Conservation (phyloP, 2,113 vertebrate genomes). For the Scopus umbretta region DNA sequence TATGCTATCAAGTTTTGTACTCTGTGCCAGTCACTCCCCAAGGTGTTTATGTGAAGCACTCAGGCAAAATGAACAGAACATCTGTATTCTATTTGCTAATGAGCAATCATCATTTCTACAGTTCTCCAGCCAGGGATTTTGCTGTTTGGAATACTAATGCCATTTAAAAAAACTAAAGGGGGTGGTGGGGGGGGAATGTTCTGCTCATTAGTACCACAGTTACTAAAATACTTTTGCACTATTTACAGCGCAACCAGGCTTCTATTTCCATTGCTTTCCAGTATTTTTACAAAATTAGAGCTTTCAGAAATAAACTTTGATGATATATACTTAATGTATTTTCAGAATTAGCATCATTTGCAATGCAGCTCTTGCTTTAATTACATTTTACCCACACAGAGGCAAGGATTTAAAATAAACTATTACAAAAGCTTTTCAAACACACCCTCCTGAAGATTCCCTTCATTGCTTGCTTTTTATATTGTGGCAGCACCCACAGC, state of each 20-base stretch:
- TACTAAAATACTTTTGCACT: conserved; percentile 32
- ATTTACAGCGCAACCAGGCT: not conserved
- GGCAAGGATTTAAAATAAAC: not conserved
- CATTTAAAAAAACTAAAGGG: conserved; percentile 31
- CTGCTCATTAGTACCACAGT: conserved; percentile 9
- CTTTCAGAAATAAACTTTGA: conserved; percentile 3
- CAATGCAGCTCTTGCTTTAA: conserved; percentile 3
- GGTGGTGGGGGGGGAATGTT: not conserved
- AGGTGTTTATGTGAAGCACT: conserved; percentile 68
- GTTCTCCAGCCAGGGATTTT: conserved; percentile 71
- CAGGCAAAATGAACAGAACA: conserved; percentile 74
- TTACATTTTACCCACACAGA: not conserved
- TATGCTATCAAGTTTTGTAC: conserved; percentile 39
- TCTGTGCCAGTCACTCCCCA: conserved; percentile 53
- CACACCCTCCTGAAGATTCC: not conserved
- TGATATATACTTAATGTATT: not conserved
- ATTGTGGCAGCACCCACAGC: not conserved
- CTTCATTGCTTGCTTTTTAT: not conserved
- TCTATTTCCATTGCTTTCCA: not conserved
- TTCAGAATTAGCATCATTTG: not conserved
- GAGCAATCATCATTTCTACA: conserved; percentile 76
- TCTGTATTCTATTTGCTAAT: conserved; percentile 80
- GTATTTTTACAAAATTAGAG: conserved; percentile 6
- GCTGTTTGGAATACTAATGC: conserved; percentile 74
- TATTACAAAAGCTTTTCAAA: not conserved